phyloP scores from a whole-genome alignment of 2,797 vertebrate genomes.

The Huso huso region DNA sequence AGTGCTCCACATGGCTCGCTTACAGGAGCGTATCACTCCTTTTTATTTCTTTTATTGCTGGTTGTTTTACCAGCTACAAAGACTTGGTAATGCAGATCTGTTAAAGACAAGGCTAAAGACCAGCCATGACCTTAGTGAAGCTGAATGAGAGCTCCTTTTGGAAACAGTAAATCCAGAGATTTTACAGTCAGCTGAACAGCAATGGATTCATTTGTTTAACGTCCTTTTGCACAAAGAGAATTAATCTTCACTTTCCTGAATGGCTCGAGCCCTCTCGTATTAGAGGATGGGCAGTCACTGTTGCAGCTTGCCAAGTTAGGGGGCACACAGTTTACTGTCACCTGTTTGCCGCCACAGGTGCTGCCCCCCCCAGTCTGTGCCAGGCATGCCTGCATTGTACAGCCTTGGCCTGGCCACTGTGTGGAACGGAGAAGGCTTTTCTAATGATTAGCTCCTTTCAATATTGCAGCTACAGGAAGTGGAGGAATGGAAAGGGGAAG shows the following conservation, averaged over 20 bases:
- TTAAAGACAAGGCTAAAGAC: conserved; percentile 38
- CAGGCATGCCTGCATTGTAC: conserved; percentile 49
- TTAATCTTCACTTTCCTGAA: conserved; percentile 76
- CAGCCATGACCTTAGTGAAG: conserved; percentile 57
- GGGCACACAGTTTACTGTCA: conserved; percentile 55
- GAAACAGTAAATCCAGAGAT: conserved; percentile 79
- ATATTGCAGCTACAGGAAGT: conserved; percentile 55
- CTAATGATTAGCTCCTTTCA: conserved; percentile 43
- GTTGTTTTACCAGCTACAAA: conserved; percentile 3
- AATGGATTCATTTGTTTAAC: conserved; percentile 89
- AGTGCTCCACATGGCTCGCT: background rate
- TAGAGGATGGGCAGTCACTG: conserved; percentile 50
- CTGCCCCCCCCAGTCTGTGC: conserved; percentile 54
- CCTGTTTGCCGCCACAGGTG: conserved; percentile 75
- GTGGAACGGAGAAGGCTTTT: conserved; percentile 52
- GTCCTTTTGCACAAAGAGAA: conserved; percentile 70
- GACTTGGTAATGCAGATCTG: conserved; percentile 11
- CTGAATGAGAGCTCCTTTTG: conserved; percentile 54
- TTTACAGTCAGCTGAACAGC: conserved; percentile 92
- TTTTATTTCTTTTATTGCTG: background rate
- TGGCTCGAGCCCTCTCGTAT: conserved; percentile 57
- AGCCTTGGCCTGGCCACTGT: conserved; percentile 56
- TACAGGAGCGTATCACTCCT: background rate
- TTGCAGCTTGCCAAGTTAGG: conserved; percentile 50
- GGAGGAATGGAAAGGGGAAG: conserved; percentile 59